phyloP scores from a whole-genome alignment of 1,140 invertebrate species.

The Metaphire vulgaris region DNA sequence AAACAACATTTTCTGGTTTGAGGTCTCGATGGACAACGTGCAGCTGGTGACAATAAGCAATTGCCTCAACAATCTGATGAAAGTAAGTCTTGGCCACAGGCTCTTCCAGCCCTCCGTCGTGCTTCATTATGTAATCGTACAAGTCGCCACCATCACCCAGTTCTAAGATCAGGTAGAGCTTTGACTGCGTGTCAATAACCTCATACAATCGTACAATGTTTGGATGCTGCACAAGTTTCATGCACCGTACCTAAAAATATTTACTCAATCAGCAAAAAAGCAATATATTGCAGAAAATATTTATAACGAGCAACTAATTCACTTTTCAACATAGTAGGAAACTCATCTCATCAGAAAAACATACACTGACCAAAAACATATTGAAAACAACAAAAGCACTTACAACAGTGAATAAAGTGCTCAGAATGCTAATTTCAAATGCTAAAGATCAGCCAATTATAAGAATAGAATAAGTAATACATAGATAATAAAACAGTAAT shows the following conservation, averaged over 20 bases:
- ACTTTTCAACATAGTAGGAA: no score
- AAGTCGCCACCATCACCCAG: slow-evolving; percentile 96
- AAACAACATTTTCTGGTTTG: slow-evolving; percentile 98
- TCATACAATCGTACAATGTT: slow-evolving; percentile 97
- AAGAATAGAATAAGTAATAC: no score
- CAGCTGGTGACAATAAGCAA: slow-evolving; percentile 93
- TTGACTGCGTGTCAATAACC: slow-evolving; percentile 87
- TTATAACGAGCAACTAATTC: no score
- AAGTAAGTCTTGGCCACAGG: slow-evolving; percentile 82
- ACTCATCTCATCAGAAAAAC: no score
- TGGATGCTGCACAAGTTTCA: slow-evolving; percentile 97
- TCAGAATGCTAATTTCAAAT: no score
- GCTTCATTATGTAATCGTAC: slow-evolving; percentile 97
- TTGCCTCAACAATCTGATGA: slow-evolving; percentile 87
- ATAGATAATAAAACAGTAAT: no score
- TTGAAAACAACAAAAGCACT: no score
- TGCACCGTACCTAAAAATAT: slow-evolving; percentile 63
- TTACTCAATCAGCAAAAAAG: not conserved
- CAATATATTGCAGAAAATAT: no score
- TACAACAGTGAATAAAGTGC: no score
- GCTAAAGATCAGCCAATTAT: no score
- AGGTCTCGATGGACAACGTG: slow-evolving; percentile 90
- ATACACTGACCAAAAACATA: no score
- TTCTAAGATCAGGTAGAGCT: slow-evolving; percentile 76
- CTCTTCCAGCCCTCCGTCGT: slow-evolving; percentile 64